Evolutionary conservation across 2,797 vertebrate species (phyloP).

Genomic region (Anabas testudineus): DNA sequence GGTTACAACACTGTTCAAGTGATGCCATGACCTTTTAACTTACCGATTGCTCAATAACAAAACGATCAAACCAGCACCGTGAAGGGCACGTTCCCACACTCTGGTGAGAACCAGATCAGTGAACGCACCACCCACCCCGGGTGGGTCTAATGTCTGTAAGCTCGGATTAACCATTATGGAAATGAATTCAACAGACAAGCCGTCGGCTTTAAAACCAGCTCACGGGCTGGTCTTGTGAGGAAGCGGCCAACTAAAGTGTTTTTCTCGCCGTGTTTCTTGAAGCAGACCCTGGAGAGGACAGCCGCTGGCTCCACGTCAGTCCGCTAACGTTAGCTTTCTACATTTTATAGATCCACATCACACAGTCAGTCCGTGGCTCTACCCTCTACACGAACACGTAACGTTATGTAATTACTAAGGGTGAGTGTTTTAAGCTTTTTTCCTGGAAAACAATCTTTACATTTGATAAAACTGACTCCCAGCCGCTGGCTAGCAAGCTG

Average conservation of each 20-base stretch:
- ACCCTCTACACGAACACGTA: accelerated
- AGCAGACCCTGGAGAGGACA: conserved; percentile 12
- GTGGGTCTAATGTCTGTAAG: not conserved
- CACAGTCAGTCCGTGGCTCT: not conserved
- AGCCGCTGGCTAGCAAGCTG: conserved; percentile 14
- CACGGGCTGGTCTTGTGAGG: not conserved
- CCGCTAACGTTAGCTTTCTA: too few relatives aligned
- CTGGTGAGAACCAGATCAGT: not conserved
- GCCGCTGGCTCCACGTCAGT: conserved; percentile 17
- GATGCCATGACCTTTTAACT: not conserved
- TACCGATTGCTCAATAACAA: conserved; percentile 42
- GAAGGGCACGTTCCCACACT: conserved; percentile 4
- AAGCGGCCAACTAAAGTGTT: not conserved
- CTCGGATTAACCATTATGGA: not conserved
- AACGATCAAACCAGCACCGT: not conserved
- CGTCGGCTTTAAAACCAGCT: not conserved
- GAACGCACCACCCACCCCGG: not conserved
- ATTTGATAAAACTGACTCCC: not conserved
- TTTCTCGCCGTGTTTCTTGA: not conserved
- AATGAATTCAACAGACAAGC: not conserved
- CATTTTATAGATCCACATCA: not conserved
- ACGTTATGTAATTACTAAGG: accelerated
- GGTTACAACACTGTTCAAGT: not conserved
- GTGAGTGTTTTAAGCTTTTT: not conserved
- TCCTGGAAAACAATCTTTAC: not conserved